Evolutionary conservation across 2,888 invertebrate genomes (phyloP), one percentile per base, ranked within the genome.

Genomic region (Dolichomitus sp.): DNA sequence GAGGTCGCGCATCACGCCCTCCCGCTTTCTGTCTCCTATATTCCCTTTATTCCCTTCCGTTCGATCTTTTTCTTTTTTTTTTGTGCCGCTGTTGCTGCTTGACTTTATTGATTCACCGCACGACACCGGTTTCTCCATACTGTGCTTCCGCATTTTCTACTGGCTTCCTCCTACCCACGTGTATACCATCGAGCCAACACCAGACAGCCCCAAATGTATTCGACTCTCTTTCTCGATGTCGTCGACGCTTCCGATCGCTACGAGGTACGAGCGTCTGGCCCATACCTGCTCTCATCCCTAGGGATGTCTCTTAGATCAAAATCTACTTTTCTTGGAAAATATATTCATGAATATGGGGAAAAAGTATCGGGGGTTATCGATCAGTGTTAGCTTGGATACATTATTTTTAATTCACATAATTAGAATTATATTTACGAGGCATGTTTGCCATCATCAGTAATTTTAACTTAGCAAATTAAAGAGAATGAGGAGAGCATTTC

Each of bases 101-200:
- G 68, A 77, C 50, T 77, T 81, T 81, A 81, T 81, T 68, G 81
- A 81, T 81, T 81, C 72, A 59, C 66, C 72, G 42, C 81, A 81
- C 81, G 81, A 81, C 52, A 81, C 50, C 50, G 54, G 70, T 57
- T 45, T 50, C 54, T 54, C 27, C 54, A 59, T 37, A n/a, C 61
- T 65, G 27, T 12, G 27, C 23, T 42, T 65, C 45, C 65, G 45
- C 9, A 65, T 65, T 37, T 45, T 65, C 65, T 12, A 23, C 65
- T 42, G 42, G 65, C 42, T 45, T 27, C 27, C 65, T 63, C 23
- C 23, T 37, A 45, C 11, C 45, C 42, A 27, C n/a, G 40, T 65
- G 59, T 30, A 2, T 12, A 9, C 7, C 45, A 42, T 45, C 65
- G 45, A 42, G 11, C 59, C 37, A 19, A 45, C 27, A 37, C 37